Percentiles rank a stretch among this genome's conserved stretches.
Evolutionary conservation across 2,113 vertebrate species (phyloP).

Genomic region (Tachysurus fulvidraco): DNA sequence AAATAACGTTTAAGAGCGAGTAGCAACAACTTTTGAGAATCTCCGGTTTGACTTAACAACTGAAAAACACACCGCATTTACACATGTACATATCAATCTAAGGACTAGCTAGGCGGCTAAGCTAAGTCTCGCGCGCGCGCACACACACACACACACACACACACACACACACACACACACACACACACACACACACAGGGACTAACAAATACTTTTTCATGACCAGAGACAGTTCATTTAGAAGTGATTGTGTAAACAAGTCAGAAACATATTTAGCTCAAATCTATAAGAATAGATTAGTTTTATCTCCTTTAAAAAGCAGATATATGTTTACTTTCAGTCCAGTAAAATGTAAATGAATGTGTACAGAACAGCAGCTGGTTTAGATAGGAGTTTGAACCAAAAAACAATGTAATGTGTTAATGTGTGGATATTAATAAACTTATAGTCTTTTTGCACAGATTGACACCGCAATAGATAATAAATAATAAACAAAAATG

Average conservation of each 20-base stretch:
- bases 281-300: no score
- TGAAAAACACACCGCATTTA: not conserved
- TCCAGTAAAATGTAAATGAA: not conserved
- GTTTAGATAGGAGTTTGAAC: not conserved
- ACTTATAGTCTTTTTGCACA: not conserved
- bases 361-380: not conserved
- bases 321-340: not conserved
- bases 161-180: not conserved
- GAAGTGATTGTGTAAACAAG: not conserved
- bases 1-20: not conserved
- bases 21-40: not conserved
- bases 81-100: slow-evolving; percentile 21
- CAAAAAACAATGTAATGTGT: not conserved
- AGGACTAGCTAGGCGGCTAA: not conserved
- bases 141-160: not conserved
- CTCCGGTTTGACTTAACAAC: not conserved
- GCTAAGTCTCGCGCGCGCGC: not conserved
- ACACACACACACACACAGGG: not conserved
- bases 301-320: not conserved
- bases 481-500: no score
- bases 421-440: not conserved
- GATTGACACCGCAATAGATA: not conserved
- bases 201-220: not conserved
- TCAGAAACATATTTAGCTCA: not conserved
- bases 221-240: not conserved